These are phyloP conservation scores for Lasaia peninsularis DNA, from an alignment of 1,140 invertebrate species.

Conservation along the genomic window DNA sequence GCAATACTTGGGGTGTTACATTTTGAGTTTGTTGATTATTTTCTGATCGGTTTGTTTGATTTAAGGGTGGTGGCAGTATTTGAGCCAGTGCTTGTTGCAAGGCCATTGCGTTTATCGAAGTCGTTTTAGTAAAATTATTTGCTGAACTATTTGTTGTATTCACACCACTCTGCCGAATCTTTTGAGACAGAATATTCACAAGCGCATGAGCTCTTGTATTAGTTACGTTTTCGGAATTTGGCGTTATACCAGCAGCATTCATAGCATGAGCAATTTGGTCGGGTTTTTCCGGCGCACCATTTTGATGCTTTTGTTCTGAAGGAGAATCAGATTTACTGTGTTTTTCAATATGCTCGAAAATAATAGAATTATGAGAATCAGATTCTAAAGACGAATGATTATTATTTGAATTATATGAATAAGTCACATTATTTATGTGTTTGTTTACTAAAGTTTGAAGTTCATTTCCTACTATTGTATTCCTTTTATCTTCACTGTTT, in stretches of 20 bases:
- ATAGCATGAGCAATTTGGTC: conserved; percentile 69
- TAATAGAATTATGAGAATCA: conserved; percentile 22
- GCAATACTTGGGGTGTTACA: conserved; percentile 64
- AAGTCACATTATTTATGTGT: conserved; percentile 41
- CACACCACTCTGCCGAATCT: conserved; percentile 35
- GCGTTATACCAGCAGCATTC: conserved; percentile 60
- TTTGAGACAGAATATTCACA: conserved; percentile 59
- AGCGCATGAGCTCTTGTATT: conserved; percentile 46
- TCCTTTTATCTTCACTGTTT: conserved; percentile 36
- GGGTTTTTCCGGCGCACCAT: conserved; percentile 47
- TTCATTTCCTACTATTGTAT: conserved; percentile 35
- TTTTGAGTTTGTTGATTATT: conserved; percentile 42
- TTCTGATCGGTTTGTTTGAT: conserved; percentile 55
- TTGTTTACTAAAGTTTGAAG: conserved; percentile 30
- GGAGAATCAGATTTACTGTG: conserved; percentile 17
- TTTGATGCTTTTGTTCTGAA: conserved; percentile 35
- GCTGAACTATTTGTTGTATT: conserved; percentile 34
- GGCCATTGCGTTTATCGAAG: conserved; percentile 61
- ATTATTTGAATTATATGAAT: conserved; percentile 38
- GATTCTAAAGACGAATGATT: conserved; percentile 21
- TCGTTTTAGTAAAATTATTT: conserved; percentile 55
- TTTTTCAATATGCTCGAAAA: conserved; percentile 23
- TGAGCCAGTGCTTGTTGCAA: conserved; percentile 72
- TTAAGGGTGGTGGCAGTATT: conserved; percentile 68
- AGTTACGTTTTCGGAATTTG: conserved; percentile 40